phyloP scores from a whole-genome alignment of 2,113 vertebrate species.

The Manacus vitellinus region DNA sequence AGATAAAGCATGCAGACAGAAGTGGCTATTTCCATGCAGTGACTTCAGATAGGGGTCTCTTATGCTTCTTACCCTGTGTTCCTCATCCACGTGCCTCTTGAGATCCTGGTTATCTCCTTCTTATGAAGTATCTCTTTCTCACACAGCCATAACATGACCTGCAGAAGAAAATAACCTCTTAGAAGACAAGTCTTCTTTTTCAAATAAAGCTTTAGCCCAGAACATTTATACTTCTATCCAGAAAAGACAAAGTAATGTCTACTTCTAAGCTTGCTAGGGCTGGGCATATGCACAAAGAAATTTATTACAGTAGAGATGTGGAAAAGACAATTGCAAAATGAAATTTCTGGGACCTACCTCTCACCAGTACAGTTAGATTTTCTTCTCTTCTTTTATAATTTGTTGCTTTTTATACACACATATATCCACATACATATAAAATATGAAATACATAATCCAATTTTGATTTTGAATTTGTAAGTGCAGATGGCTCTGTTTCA shows the following conservation, averaged over 20 bases:
- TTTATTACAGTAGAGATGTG: background rate
- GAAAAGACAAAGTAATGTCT: background rate
- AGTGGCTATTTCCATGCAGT: background rate
- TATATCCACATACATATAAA: background rate
- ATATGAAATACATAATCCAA: background rate
- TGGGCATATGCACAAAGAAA: background rate
- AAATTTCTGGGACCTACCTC: background rate
- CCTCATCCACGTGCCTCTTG: background rate
- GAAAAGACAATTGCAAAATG: background rate
- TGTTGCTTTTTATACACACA: background rate
- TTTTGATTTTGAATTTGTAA: background rate
- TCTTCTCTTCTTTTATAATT: background rate
- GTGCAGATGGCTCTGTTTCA: constrained; percentile 21
- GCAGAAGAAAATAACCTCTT: background rate
- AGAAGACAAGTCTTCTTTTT: background rate
- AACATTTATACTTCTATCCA: background rate
- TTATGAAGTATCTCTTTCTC: background rate
- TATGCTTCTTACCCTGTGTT: background rate
- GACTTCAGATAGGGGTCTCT: background rate
- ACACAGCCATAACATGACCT: background rate
- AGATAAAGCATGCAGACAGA: background rate
- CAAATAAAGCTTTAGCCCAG: background rate
- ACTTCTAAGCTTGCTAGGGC: background rate
- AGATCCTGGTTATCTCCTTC: background rate
- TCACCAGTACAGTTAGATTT: background rate